Evolutionary conservation across 2,113 vertebrate species (phyloP).

Genomic region (Chaetodon trifascialis): DNA sequence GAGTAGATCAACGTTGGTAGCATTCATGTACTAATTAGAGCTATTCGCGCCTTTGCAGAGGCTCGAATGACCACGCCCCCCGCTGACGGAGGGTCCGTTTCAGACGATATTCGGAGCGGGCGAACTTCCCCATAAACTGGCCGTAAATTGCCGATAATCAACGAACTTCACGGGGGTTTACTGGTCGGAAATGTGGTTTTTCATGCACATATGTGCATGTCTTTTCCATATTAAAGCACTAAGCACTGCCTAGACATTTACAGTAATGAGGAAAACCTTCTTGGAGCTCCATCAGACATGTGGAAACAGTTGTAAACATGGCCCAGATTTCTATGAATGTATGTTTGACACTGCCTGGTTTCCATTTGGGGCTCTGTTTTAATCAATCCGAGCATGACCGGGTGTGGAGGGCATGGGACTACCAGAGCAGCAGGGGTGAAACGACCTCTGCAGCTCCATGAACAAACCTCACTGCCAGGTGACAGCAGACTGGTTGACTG

Average conservation of each 20-base stretch:
- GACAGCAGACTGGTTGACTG: slow-evolving; percentile 9
- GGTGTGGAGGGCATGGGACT: slow-evolving; percentile 13
- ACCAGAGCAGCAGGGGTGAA: slow-evolving; percentile 32
- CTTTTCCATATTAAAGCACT: slow-evolving; percentile 20
- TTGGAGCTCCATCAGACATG: slow-evolving; percentile 33
- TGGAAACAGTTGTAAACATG: slow-evolving; percentile 43
- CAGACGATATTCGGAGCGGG: too few relatives aligned
- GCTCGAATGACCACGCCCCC: too few relatives aligned
- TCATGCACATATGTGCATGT: too few relatives aligned
- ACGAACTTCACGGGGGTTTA: too few relatives aligned
- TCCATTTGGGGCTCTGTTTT: slow-evolving; percentile 65
- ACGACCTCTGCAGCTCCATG: slow-evolving; percentile 18
- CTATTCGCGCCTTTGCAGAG: too few relatives aligned
- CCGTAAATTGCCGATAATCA: too few relatives aligned
- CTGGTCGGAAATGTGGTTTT: too few relatives aligned
- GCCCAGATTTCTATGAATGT: slow-evolving; percentile 32
- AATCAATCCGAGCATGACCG: slow-evolving; percentile 59
- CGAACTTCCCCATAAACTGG: too few relatives aligned
- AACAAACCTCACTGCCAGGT: slow-evolving; percentile 1
- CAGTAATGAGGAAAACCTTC: slow-evolving; percentile 21
- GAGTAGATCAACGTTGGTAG: too few relatives aligned
- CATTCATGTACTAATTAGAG: too few relatives aligned
- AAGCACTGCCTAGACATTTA: slow-evolving; percentile 5
- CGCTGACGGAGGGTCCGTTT: too few relatives aligned
- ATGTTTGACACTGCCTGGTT: slow-evolving; percentile 54